Evolutionary conservation across 2,888 invertebrate genomes (phyloP).

Genomic region (Apamea monoglypha): DNA sequence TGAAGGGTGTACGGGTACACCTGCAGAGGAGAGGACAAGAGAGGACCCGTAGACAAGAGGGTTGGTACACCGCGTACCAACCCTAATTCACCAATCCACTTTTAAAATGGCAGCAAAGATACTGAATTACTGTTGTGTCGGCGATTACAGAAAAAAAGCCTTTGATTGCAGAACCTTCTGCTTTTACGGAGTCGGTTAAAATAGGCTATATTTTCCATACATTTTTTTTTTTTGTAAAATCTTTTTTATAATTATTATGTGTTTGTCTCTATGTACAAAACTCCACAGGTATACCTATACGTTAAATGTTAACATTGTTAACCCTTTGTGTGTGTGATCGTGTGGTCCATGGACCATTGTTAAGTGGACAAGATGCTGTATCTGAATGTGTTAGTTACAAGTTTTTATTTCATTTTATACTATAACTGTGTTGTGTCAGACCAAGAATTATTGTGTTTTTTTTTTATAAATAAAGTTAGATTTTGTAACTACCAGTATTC

Average conservation of each 20-base stretch:
- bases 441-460: conserved; percentile 62
- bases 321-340: neutral
- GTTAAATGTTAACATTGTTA: conserved; percentile 14
- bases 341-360: neutral
- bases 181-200: neutral
- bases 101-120: neutral
- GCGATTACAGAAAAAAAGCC: neutral
- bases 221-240: neutral
- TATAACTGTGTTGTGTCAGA: conserved; percentile 51
- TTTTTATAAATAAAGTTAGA: conserved; percentile 72
- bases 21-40: no score
- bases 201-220: neutral
- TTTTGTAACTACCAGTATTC: conserved; percentile 68
- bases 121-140: neutral
- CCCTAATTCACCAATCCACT: neutral
- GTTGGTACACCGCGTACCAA: no score
- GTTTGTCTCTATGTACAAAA: conserved; percentile 4
- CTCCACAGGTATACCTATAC: no score
- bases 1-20: no score
- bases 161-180: neutral
- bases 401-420: conserved; percentile 22
- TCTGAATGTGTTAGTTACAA: conserved; percentile 14
- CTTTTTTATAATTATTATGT: neutral
- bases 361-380: conserved; percentile 8
- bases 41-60: no score